Conservation (phyloP, 1,140 invertebrate species). For the Nephila pilipes region DNA sequence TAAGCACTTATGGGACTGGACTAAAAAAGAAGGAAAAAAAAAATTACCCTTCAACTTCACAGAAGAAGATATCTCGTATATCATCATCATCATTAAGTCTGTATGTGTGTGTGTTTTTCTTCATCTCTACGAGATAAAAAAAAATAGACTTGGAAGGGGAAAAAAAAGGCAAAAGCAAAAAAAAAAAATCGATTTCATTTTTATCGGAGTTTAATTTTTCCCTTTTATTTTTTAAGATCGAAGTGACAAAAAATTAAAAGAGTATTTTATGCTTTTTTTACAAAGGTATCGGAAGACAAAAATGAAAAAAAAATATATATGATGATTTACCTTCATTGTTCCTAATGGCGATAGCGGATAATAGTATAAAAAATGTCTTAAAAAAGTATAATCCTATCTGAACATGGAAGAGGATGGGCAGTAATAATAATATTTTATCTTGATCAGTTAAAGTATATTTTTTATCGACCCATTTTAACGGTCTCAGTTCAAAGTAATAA, state of each 20-base stretch:
- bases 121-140: not conserved
- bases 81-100: slow-evolving; percentile 67
- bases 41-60: not conserved
- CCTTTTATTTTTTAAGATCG: slow-evolving; percentile 39
- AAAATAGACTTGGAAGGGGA: not conserved
- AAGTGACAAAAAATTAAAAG: slow-evolving; percentile 69
- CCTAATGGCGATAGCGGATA: slow-evolving; percentile 31
- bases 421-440: slow-evolving; percentile 69
- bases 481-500: not conserved
- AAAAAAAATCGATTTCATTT: slow-evolving; percentile 26
- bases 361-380: slow-evolving; percentile 42
- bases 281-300: not conserved
- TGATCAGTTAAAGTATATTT: slow-evolving; percentile 43
- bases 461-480: slow-evolving; percentile 33
- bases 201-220: slow-evolving; percentile 35
- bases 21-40: not conserved
- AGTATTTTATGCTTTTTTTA: slow-evolving; percentile 38
- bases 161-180: not conserved
- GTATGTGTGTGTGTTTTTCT: slow-evolving; percentile 36
- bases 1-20: slow-evolving; percentile 21
- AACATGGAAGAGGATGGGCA: slow-evolving; percentile 61
- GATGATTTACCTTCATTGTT: slow-evolving; percentile 64
- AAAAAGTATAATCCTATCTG: not conserved
- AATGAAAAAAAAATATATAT: slow-evolving; percentile 24
- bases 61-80: slow-evolving; percentile 62